Conservation (phyloP, 2,797 vertebrate genomes). For the Cryptoprocta ferox region DNA sequence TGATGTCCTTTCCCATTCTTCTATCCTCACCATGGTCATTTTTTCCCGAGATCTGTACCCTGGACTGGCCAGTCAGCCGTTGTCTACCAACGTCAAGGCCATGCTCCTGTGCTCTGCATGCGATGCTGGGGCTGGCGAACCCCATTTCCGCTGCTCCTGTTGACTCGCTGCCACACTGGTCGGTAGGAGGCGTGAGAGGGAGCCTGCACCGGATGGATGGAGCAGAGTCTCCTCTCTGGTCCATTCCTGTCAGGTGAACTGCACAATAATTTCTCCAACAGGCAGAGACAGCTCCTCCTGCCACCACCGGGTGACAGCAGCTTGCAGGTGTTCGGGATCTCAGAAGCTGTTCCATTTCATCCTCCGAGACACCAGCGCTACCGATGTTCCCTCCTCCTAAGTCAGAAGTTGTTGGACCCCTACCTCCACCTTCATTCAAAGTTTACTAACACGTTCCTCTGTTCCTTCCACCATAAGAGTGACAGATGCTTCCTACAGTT, state of each 20-base stretch:
- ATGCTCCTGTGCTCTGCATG: rapidly evolving
- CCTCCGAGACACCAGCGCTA: neutral
- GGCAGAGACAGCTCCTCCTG: neutral
- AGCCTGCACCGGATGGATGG: too few relatives aligned
- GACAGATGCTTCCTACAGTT: neutral
- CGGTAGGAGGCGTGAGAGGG: neutral
- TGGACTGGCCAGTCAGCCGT: neutral
- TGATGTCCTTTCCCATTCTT: neutral
- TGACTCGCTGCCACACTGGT: neutral
- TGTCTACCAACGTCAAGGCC: neutral
- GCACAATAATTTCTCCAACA: neutral
- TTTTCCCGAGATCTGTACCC: neutral
- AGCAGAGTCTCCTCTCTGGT: neutral
- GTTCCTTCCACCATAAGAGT: neutral
- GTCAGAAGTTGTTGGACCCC: too few relatives aligned
- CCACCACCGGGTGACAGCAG: neutral
- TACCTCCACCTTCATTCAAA: neutral
- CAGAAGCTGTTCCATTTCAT: neutral
- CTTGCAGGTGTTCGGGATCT: neutral
- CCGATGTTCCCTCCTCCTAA: rapidly evolving
- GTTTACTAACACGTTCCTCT: neutral
- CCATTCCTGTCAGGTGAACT: neutral
- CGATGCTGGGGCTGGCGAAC: neutral
- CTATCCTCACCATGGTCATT: neutral
- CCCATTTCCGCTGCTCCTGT: neutral